Conservation (phyloP, 2,797 vertebrate genomes). For the Adrianichthys oophorus region DNA sequence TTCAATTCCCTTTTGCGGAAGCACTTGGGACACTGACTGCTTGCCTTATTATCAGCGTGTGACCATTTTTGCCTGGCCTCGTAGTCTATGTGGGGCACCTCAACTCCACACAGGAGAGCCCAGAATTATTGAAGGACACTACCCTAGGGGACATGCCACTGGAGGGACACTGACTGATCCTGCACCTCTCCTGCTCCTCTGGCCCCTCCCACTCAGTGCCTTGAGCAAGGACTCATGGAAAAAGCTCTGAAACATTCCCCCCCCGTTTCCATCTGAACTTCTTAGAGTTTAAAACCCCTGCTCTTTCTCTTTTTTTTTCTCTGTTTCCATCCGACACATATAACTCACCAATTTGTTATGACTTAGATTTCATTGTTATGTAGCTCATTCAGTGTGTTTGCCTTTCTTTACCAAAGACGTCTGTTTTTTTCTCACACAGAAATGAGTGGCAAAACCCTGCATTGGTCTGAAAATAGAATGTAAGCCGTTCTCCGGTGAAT, state of each 20-base stretch:
- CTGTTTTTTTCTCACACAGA: neutral
- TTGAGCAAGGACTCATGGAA: constrained; percentile 75
- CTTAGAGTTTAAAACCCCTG: constrained; percentile 29
- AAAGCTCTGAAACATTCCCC: constrained; percentile 67
- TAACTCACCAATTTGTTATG: constrained; percentile 11
- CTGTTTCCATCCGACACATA: constrained; percentile 23
- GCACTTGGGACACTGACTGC: constrained; percentile 21
- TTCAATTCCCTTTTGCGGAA: constrained; percentile 30
- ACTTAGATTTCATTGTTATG: constrained; percentile 26
- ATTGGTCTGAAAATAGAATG: constrained; percentile 27
- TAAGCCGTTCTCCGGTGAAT: constrained; percentile 24
- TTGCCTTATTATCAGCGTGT: constrained; percentile 46
- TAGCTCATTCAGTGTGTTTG: constrained; percentile 15
- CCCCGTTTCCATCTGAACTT: constrained; percentile 59
- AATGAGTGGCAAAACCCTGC: constrained; percentile 23
- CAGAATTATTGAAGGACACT: constrained; percentile 71
- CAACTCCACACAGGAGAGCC: constrained; percentile 32
- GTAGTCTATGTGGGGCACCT: constrained; percentile 40
- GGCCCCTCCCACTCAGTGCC: constrained; percentile 67
- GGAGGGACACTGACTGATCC: constrained; percentile 58
- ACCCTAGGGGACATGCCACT: constrained; percentile 57
- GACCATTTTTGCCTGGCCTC: constrained; percentile 37
- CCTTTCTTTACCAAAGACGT: constrained; percentile 35
- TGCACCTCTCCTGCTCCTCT: constrained; percentile 36
- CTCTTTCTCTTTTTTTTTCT: constrained; percentile 24